Base-by-base conservation (phyloP, 2,888 invertebrate species). In the Tenthredo distinguenda region DNA sequence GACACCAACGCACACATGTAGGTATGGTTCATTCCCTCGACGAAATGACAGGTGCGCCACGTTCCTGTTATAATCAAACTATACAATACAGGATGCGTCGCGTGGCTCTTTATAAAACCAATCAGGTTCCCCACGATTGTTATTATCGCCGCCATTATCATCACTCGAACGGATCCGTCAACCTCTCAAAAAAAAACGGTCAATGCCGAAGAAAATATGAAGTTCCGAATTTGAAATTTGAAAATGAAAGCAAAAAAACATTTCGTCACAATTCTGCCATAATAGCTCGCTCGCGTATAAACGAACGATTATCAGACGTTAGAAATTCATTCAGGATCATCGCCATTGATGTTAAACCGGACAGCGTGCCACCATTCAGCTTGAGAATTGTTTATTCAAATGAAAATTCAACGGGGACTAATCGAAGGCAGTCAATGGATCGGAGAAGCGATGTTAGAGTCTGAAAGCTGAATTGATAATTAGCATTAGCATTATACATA, bases 31-130 rank as follows among this genome's bases (percentile, higher is more conserved):
- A 76, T 76, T 76, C 50, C 40, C 37, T 31, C 37, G 15, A 62
- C 7, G 81, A 37, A 81, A 81, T 81, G 81, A 62, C 81, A 81
- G 81, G 81, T 81, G 81, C 26, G 81, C 81, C 81, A 31, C 50
- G 77, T 77, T 4, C 81, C 81, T 81, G 37, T 76, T 76, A 43
- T 50, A 76, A 76, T 76, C 40, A 5, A 47, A 47, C 76, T 26
- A 31, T 40, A 47, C 40, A 26, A 47, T 15, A 37, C 58, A 81
- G 58, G 81, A 81, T 81, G 58, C 62, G 81, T 62, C 58, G 81
- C 40, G 34, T 62, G 81, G 37, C 40, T 62, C 62, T 55, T 47
- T 55, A 55, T 77, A 31, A 77, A 77, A 77, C 47, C 26, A 50
- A 55, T 77, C 77, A 50, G 74, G 55, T 55, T 34, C 50, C 1